Percentiles rank a stretch among this genome's conserved stretches.
Evolutionary conservation across 2,888 invertebrate genomes (phyloP).

Genomic region (Acleris emargana): DNA sequence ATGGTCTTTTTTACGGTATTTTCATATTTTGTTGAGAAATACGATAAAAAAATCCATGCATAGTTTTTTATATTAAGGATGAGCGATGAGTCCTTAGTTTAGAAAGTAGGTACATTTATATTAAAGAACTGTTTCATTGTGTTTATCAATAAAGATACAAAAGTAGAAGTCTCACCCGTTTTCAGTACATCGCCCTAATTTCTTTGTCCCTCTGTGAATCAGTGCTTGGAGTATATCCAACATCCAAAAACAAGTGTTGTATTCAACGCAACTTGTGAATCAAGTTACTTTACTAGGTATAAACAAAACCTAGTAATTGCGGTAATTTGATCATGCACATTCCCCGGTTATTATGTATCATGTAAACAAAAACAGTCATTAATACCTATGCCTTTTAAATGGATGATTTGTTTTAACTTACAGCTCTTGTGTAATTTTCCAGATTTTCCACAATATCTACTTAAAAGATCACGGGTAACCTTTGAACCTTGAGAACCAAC

Average conservation of each 20-base stretch:
- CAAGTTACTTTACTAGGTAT: background rate
- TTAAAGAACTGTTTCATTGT: background rate
- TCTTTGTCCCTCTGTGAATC: slow-evolving; percentile 32
- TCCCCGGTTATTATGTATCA: background rate
- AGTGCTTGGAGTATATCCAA: slow-evolving; percentile 28
- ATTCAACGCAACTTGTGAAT: background rate
- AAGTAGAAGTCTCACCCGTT: background rate
- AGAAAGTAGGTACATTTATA: background rate
- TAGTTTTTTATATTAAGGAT: too few relatives aligned
- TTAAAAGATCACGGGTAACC: too few relatives aligned
- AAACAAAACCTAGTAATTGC: background rate
- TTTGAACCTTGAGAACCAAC: too few relatives aligned
- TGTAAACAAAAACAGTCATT: slow-evolving; percentile 2
- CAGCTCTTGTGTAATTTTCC: too few relatives aligned
- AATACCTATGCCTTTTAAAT: background rate
- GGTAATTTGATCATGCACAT: slow-evolving; percentile 7
- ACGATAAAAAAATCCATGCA: too few relatives aligned
- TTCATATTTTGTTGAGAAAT: too few relatives aligned
- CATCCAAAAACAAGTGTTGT: background rate
- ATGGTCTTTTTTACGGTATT: too few relatives aligned
- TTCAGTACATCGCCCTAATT: slow-evolving; percentile 21
- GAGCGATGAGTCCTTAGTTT: too few relatives aligned
- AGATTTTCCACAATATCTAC: too few relatives aligned
- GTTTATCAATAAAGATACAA: slow-evolving; percentile 1
- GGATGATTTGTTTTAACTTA: too few relatives aligned